Evolutionary conservation across 2,888 invertebrate species (phyloP).

Genomic region (Drosophila formosana): DNA sequence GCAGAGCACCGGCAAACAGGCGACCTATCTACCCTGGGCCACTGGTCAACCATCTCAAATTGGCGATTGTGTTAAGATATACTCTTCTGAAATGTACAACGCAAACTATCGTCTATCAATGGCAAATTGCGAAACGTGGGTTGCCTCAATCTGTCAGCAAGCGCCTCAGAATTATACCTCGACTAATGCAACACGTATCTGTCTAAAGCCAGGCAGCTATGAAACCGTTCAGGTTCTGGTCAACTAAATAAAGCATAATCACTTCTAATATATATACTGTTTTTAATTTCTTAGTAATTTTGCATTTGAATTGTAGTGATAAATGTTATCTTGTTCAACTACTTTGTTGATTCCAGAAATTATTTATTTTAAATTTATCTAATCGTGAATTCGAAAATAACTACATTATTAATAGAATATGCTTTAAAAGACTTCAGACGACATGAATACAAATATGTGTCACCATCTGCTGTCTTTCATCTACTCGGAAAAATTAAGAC

Average conservation of each 20-base stretch:
- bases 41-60: conserved; percentile 27
- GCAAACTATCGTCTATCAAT: background rate
- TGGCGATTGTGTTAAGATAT: conserved; percentile 17
- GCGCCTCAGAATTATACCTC: background rate
- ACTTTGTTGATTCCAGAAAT: too few species aligned
- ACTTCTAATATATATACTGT: background rate
- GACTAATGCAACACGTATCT: background rate
- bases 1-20: conserved; percentile 53
- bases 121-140: background rate
- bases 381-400: too few species aligned
- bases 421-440: too few species aligned
- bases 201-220: background rate
- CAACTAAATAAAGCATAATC: background rate
- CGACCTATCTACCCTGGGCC: conserved; percentile 50
- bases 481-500: too few species aligned
- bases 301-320: too few species aligned
- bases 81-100: conserved; percentile 5
- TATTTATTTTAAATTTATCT: too few species aligned
- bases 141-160: conserved; percentile 4
- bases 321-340: too few species aligned
- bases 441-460: too few species aligned
- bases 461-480: too few species aligned
- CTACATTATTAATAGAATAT: too few species aligned
- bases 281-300: too few species aligned
- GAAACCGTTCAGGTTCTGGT: background rate